Base-by-base conservation (phyloP, 2,888 invertebrate species). In the Cosmia pyralina region DNA sequence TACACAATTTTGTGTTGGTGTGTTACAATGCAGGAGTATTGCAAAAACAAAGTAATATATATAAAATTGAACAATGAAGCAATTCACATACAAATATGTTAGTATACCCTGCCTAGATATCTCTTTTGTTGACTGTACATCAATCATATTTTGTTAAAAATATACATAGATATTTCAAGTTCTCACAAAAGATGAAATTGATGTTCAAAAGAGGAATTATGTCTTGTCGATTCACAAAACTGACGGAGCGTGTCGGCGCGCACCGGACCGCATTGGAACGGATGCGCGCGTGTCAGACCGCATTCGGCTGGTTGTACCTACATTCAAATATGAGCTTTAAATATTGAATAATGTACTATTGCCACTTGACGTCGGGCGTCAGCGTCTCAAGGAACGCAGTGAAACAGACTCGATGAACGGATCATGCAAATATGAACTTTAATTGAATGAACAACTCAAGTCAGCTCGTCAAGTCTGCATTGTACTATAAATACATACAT, bases 131-230 rank as follows among this genome's bases (percentile, higher is more conserved):
- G n/a, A n/a, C n/a, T n/a, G n/a, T n/a, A 58, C 22, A 50, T n/a
- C 50, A 48, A 46, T 77, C 15, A 48, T 4, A 75, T 59, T 59
- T 53, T 38, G 22, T 17, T 38, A 13, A 66, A 44, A 38, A 75
- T 19, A 34, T 8, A n/a, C 3, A 28, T 28, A 50, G 1, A n/a
- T n/a, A n/a, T 4, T 15, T 48, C 7, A 17, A 34, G 17, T n/a
- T n/a, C 19, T 41, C 28, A 48, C n/a, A n/a, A 57, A 48, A 50
- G 4, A 4, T 10, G 8, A 22, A 22, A 46, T 53, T 53, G 10
- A 38, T 44, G 52, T 44, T 38, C 13, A 69, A 22, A 69, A 53
- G 2, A 19, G n/a, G 2, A 28, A 28, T 34, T 34, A 4, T 19
- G 6, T 50, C 19, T 19, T 28, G 44, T 17, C 22, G 6, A 53